A percentile compares a stretch with the other conserved stretches of the same genome.
These are phyloP conservation scores for Epirrita christyi DNA, from an alignment of 2,888 invertebrate species.

Conservation along the genomic window DNA sequence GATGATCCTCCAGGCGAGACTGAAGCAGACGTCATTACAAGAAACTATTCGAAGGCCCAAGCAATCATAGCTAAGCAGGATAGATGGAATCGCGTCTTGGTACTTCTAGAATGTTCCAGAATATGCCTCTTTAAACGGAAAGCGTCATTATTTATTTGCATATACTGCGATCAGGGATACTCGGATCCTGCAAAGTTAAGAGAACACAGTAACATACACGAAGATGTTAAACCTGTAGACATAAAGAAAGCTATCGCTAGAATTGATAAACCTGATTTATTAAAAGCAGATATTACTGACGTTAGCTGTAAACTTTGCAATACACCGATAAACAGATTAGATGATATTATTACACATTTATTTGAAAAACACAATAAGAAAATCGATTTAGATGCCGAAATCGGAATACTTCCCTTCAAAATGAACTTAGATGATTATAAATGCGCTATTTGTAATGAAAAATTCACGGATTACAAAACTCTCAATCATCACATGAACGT, in stretches of 20 bases:
- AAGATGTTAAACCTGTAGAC: conserved; percentile 4
- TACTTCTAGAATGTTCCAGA: conserved; percentile 21
- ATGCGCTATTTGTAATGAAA: conserved; percentile 22
- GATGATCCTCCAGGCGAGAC: not conserved
- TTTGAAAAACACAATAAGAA: conserved; percentile 22
- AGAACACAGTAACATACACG: conserved; percentile 13
- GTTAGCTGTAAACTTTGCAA: conserved; percentile 29
- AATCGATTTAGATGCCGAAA: not conserved
- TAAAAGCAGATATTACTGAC: conserved; percentile 29
- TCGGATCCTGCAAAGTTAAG: conserved; percentile 31
- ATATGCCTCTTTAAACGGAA: conserved; percentile 21
- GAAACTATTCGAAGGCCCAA: not conserved
- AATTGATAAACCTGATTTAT: conserved; percentile 1
- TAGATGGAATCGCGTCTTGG: conserved; percentile 42
- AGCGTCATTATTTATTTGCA: conserved; percentile 40
- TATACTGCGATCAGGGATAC: conserved; percentile 49
- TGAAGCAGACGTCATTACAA: not conserved
- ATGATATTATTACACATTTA: conserved; percentile 24
- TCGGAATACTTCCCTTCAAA: conserved; percentile 28
- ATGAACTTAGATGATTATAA: conserved; percentile 12
- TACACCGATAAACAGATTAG: conserved; percentile 5
- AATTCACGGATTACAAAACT: conserved; percentile 24
- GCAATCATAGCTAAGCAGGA: not conserved
- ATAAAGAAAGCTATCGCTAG: conserved; percentile 4
- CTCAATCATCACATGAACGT: conserved; percentile 55